These are phyloP conservation scores for Harpagifer antarcticus DNA, from an alignment of 2,797 vertebrate genomes.

Conservation along the genomic window DNA sequence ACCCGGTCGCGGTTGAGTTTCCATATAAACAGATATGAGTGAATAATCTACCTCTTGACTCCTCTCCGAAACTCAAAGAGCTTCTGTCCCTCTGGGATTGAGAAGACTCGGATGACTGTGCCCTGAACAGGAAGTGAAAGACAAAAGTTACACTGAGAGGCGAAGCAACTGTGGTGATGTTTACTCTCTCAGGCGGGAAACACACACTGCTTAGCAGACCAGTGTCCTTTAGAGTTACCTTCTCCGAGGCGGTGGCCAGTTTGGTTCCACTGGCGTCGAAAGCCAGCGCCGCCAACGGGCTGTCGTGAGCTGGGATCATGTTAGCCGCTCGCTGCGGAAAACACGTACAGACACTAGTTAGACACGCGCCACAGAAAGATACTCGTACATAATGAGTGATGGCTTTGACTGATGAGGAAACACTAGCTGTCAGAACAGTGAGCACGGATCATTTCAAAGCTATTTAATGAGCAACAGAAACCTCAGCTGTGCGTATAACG, in stretches of 20 bases:
- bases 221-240: conserved; percentile 81
- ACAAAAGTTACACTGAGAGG: conserved; percentile 2
- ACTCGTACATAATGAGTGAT: not conserved
- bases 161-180: not conserved
- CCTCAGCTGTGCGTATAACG: not conserved
- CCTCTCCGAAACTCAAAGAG: conserved; percentile 98
- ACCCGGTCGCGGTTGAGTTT: no score
- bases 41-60: conserved; percentile 91
- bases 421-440: not conserved
- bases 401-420: not conserved
- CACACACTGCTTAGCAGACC: not conserved
- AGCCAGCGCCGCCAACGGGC: conserved; percentile 95
- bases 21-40: no score
- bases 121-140: conserved; percentile 84
- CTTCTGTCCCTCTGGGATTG: conserved; percentile 99
- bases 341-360: conserved; percentile 13
- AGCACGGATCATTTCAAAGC: not conserved
- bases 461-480: not conserved
- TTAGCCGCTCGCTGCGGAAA: conserved; percentile 93
- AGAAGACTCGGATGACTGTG: conserved; percentile 98
- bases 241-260: conserved; percentile 98
- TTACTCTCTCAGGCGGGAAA: conserved; percentile 11
- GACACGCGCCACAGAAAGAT: not conserved
- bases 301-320: conserved; percentile 99
- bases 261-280: conserved; percentile 97